Evolutionary conservation across 2,888 invertebrate species (phyloP), one percentile per base, ranked within the genome.

Genomic region (Drosophila lacicola): DNA sequence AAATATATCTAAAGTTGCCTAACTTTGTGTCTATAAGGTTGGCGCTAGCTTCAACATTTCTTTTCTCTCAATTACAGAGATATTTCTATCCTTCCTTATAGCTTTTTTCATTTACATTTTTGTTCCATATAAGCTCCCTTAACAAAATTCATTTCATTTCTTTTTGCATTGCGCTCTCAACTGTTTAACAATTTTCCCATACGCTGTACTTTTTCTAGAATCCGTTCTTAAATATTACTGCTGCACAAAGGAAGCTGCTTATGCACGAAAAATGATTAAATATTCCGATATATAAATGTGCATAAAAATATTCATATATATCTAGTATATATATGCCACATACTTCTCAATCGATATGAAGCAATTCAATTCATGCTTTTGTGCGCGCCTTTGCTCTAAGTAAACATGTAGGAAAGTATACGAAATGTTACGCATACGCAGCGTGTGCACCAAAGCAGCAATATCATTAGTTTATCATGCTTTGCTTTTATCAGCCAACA

Each of bases 251-350:
- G 25, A 65, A 78, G 57, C 70, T 68, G 54, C 54, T 62, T 63
- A 46, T 67, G 77, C 71, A 57, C 56, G 53, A 68, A 77, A 78
- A 82, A 70, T 86, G 78, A 78, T 86, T 79, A 81, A 79, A 74
- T 86, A 79, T 75, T 25, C 51, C 55, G 58, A 46, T 50, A 70
- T 57, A 70, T 71, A 63, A 39, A 54, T 58, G 44, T 62, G 25
- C 34, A 10, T 19, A 25, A n/a, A 37, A 37, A 34, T 14, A 19
- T 10, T 17, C 11, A 8, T 54, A n/a, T 33, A 2, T 19, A 10
- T 29, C 8, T 29, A 8, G 29, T 46, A 21, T 33, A 17, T 42
- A 25, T 34, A 29, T 39, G 42, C 56, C 54, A 57, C 47, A 45
- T 67, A 50, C 42, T 58, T 41, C 69, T 67, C 60, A 66, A 70